Base-by-base conservation (phyloP, 2,888 invertebrate species). In the Bombylius major region DNA sequence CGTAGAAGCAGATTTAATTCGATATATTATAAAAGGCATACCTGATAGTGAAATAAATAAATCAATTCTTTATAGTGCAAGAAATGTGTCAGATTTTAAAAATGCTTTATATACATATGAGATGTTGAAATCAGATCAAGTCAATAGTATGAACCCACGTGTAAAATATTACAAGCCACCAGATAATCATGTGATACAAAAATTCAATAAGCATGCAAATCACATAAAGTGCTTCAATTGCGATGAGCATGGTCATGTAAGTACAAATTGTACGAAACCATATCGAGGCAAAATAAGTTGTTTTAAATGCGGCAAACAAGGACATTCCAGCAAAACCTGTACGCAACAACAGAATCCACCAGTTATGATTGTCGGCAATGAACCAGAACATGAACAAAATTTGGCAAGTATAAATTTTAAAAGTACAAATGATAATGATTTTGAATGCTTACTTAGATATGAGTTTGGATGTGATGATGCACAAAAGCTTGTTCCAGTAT, bases 1-100 rank as follows among this genome's bases (percentile, higher is more conserved):
- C 4, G 55, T 54, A 34, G 51, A 55, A 36, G 50, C 48, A 45
- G 58, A 58, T 39, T n/a, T 58, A 5, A 55, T 55, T 5, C 49
- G 55, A 13, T 58, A 55, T 31, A 53, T 58, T 2, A 53, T 55
- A 11, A 47, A 50, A 46, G 55, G 58, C 36, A 57, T 57, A 23
- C 52, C 50, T 12, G 57, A 57, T 47, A 47, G 47, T 12, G 36
- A 39, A 33, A 4, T 31, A 39, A 58, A 58, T 36, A 57, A 57
- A 47, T 39, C 34, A 12, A 23, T 57, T 11, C 51, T 51, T 14
- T 57, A 55, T 14, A 54, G 42, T 31, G 50, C 54, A 5, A 51
- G 45, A 14, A 58, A 45, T 32, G 48, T 58, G 5, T 44, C 36
- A 1, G 51, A 56, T 47, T 48, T 58, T 4, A 58, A 58, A 14